Conservation (phyloP, 1,140 invertebrate species). For the Drosophila gunungcola region DNA sequence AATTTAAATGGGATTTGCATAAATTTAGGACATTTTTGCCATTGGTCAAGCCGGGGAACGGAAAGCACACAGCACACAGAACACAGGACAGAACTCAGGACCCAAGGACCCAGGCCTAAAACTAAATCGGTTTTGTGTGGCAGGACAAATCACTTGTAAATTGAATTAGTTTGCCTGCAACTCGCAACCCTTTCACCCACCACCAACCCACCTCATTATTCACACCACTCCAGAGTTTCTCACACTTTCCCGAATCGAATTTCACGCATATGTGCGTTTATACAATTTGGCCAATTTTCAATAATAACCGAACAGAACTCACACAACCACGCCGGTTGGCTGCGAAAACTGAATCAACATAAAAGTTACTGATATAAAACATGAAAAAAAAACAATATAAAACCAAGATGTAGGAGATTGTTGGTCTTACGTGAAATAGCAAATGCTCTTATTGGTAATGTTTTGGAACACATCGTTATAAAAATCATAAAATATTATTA, state of each 20-base stretch:
- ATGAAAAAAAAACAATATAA: constrained; percentile 37
- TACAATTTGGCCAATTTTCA: constrained; percentile 84
- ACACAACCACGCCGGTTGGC: constrained; percentile 36
- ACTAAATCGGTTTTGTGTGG: constrained; percentile 77
- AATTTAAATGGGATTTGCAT: constrained; percentile 84
- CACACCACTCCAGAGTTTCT: constrained; percentile 7
- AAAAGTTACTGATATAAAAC: constrained; percentile 69
- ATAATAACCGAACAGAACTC: constrained; percentile 71
- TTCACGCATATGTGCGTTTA: constrained; percentile 84
- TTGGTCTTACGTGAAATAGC: neutral
- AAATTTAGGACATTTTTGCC: constrained; percentile 61
- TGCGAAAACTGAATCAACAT: constrained; percentile 63
- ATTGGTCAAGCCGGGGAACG: constrained; percentile 56
- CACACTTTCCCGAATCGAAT: constrained; percentile 69
- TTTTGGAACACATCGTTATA: too few species aligned
- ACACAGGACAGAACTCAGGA: constrained; percentile 13
- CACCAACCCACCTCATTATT: neutral
- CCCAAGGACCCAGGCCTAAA: constrained; percentile 31
- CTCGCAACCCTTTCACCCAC: constrained; percentile 61
- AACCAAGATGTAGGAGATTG: neutral
- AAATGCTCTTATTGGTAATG: constrained; percentile 18
- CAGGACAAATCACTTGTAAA: constrained; percentile 81
- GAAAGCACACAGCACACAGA: constrained; percentile 4
- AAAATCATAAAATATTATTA: too few species aligned
- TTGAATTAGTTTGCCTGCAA: constrained; percentile 76